These are phyloP conservation scores for Diabrotica virgifera DNA, from an alignment of 1,140 invertebrate species.

Conservation along the genomic window DNA sequence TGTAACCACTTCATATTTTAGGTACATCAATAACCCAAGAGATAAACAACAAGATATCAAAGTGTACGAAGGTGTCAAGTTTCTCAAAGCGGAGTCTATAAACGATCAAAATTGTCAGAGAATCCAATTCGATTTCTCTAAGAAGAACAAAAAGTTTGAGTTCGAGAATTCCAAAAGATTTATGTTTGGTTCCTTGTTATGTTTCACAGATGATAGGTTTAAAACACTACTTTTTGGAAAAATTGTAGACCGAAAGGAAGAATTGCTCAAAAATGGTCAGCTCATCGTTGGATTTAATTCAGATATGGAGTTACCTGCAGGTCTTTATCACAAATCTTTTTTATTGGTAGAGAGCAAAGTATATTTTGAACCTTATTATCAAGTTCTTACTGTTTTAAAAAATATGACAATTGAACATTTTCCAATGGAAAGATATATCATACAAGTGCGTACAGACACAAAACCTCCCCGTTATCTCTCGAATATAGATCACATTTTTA, in stretches of 20 bases:
- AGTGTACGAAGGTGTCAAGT: conserved; percentile 35
- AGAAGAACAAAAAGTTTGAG: conserved; percentile 30
- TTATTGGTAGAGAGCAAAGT: conserved; percentile 65
- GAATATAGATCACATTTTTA: conserved; percentile 4
- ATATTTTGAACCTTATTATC: conserved; percentile 68
- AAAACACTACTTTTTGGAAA: conserved; percentile 63
- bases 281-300: conserved; percentile 51
- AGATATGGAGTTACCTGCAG: conserved; percentile 38
- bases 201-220: conserved; percentile 68
- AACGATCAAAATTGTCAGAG: conserved; percentile 31
- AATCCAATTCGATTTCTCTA: conserved; percentile 29
- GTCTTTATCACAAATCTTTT: conserved; percentile 39
- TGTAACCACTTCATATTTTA: conserved; percentile 56
- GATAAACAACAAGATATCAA: conserved; percentile 34
- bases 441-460: conserved; percentile 40
- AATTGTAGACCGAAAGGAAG: conserved; percentile 58
- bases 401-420: conserved; percentile 53
- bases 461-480: conserved; percentile 33
- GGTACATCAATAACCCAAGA: conserved; percentile 39
- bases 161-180: conserved; percentile 57
- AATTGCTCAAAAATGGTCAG: conserved; percentile 50
- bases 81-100: conserved; percentile 29
- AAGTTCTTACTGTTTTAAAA: conserved; percentile 60
- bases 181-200: conserved; percentile 69
- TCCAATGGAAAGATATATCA: conserved; percentile 60